Percentiles rank a stretch among this genome's conserved stretches.
Conservation (phyloP, 1,140 invertebrate genomes). For the Rhagoletis zephyria region DNA sequence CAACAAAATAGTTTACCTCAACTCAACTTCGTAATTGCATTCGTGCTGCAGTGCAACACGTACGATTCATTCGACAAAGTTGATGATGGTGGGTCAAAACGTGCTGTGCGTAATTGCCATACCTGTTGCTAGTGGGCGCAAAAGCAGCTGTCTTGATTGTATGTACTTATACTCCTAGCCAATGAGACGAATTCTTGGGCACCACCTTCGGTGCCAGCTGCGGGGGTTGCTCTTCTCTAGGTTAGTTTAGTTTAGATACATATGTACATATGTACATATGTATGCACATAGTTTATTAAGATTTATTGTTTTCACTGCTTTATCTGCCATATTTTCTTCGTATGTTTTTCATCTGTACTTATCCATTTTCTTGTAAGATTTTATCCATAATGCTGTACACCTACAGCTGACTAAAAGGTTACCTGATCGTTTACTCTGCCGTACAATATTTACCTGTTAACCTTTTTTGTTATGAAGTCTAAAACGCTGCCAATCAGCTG, state of each 20-base stretch:
- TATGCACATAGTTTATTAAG: conserved; percentile 6
- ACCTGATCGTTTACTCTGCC: conserved; percentile 12
- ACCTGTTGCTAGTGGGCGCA: neutral
- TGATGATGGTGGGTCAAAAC: conserved; percentile 16
- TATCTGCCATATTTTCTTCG: neutral
- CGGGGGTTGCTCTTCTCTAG: conserved; percentile 29
- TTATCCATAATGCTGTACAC: neutral
- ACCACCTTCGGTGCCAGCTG: neutral
- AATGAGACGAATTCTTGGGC: neutral
- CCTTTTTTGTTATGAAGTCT: neutral
- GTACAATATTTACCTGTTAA: neutral
- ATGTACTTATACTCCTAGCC: neutral
- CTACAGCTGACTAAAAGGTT: neutral
- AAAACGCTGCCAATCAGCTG: neutral
- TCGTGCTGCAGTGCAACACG: conserved; percentile 24
- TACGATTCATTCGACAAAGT: neutral
- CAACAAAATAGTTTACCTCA: neutral
- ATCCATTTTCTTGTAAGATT: conserved; percentile 7
- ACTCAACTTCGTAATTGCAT: conserved; percentile 20
- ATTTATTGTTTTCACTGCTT: conserved; percentile 25
- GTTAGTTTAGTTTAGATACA: no score
- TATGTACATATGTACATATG: no score
- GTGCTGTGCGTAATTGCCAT: conserved; percentile 28
- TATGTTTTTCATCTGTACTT: neutral
- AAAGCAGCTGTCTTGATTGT: conserved; percentile 27